phyloP scores from a whole-genome alignment of 53 echinoderm and acorn worm genomes.

The Crossaster papposus region DNA sequence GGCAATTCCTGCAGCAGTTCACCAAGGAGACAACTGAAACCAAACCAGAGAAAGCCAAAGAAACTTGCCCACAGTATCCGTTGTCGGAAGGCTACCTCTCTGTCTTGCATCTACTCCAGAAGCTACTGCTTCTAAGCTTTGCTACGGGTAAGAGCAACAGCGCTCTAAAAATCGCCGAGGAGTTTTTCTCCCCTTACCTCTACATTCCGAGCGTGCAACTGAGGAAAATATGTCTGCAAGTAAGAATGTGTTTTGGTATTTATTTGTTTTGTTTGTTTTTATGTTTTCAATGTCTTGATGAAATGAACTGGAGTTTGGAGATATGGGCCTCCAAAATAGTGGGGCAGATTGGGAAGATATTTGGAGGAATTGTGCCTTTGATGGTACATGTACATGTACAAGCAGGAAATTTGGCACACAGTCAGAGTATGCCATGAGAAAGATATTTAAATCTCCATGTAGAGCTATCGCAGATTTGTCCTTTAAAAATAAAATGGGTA shows the following conservation, averaged over 20 bases:
- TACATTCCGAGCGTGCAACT: slow-evolving; percentile 53
- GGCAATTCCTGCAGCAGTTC: slow-evolving; percentile 25
- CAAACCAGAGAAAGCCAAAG: background rate
- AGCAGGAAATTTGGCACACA: no score
- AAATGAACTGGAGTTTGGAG: no score
- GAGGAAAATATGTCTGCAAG: slow-evolving; percentile 60
- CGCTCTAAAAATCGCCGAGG: slow-evolving; percentile 67
- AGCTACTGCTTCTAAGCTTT: slow-evolving; percentile 49
- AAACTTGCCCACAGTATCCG: background rate
- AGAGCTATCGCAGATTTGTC: no score
- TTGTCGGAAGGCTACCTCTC: slow-evolving; percentile 7
- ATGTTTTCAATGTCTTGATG: no score
- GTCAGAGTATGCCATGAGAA: no score
- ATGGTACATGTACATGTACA: no score
- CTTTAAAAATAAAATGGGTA: no score
- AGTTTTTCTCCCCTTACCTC: slow-evolving; percentile 50
- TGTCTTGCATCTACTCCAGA: slow-evolving; percentile 62
- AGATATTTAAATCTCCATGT: no score
- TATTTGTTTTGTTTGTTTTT: background rate
- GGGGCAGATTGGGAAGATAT: no score
- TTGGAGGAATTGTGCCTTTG: no score
- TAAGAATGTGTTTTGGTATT: slow-evolving; percentile 19
- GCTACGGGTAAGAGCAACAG: slow-evolving; percentile 28
- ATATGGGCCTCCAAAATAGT: no score
- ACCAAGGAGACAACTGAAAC: background rate